Base-by-base conservation (phyloP, 2,797 vertebrate species). In the Moxostoma hubbsi region DNA sequence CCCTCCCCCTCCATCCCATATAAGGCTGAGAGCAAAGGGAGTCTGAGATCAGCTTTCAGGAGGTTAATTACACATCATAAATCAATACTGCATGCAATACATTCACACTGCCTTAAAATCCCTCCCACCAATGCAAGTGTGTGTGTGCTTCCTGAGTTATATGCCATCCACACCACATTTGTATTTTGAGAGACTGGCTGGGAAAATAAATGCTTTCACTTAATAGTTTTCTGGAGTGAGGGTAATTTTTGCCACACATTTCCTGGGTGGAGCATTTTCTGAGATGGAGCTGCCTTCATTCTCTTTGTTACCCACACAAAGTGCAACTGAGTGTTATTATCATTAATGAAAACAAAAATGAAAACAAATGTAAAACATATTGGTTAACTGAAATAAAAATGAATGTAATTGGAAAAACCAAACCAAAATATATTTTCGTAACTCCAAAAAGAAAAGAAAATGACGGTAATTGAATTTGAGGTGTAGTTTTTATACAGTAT, bases 11-110 rank as follows among this genome's bases (percentile, higher is more conserved):
- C 51, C 70, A 45, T 68, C 1, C 24, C 24, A 43, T 15, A 50
- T 66, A 55, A 57, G 66, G 12, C 70, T 69, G 66, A 61, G 65
- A 69, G 64, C 62, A 43, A 47, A 74, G 65, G 55, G 58, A 83
- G 68, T 64, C 67, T 6, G 49, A 72, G 69, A 58, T 63, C 67
- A 24, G 63, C n/a, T 80, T 61, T 51, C 54, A 70, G 80, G 85
- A 85, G 86, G 85, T 87, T 87, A 86, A 89, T 89, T 79, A 88
- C 69, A 81, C 83, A 82, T 85, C 81, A 86, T 90, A 88, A 89
- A 89, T 88, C 81, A 87, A 85, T 86, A 77, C 73, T 66, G 77
- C 62, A 24, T 75, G 12, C 76, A 61, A 67, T 72, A 58, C 75
- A 82, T 81, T 58, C 73, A 51, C 68, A 82, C 73, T 24, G 11